Evolutionary conservation across 2,888 invertebrate species (phyloP), one percentile per base, ranked within the genome.

Genomic region (Euspilapteryx auroguttella): DNA sequence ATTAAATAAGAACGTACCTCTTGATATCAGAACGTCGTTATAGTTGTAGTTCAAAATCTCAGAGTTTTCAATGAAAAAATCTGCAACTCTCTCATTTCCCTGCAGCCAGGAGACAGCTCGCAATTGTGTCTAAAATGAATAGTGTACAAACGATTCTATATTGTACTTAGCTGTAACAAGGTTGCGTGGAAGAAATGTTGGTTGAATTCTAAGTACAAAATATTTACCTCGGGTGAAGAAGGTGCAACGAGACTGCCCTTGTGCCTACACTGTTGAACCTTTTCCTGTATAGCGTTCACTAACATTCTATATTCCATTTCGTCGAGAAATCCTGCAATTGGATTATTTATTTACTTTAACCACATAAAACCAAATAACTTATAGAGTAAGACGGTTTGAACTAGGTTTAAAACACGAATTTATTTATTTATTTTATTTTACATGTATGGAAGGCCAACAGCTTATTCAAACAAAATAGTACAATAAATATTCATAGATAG

Each of bases 241-340:
- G 78, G 77, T 3, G 77, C 66, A 1, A 79, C 75, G 1, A 71
- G 40, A 24, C 66, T 71, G 1, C 65, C 71, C 35, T 65, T 69
- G 24, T 69, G 73, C 2, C 69, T 50, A 36, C 62, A 62, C 31
- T 58, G 37, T 37, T 80, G 81, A 10, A 80, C 71, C 37, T 73
- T 75, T 21, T 76, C 76, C 29, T 81, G 78, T 9, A 82, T 64
- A 1, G 78, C 77, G 32, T 57, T 52, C 27, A 78, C 55, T 2
- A 82, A 42, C 21, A 79, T 49, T 3, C 52, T 55, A 32, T 73
- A 78, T 34, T 82, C 83, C 43, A 71, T 64, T 41, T 81, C 81
- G 35, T 82, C 82, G 1, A 83, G 48, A 32, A 82, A 76, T 3
- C 82, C 78, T 77, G n/a, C n/a, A n/a, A n/a, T n/a, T n/a, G n/a